phyloP scores from a whole-genome alignment of 2,888 invertebrate genomes.

The Chrysolina americana region DNA sequence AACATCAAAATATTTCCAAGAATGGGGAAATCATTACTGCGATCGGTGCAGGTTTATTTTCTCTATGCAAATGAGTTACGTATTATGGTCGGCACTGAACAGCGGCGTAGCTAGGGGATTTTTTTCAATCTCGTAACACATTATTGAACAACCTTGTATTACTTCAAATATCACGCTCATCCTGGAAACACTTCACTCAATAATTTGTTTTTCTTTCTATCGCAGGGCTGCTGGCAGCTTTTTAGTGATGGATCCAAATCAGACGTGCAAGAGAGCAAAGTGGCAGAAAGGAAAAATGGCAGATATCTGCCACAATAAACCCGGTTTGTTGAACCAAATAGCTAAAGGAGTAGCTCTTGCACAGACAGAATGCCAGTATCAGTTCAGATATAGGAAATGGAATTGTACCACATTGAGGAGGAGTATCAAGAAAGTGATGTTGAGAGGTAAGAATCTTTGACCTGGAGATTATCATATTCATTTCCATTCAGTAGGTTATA shows the following conservation, averaged over 20 bases:
- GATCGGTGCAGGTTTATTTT: no score
- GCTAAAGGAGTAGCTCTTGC: conserved; percentile 86
- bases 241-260: conserved; percentile 89
- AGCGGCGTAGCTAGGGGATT: no score
- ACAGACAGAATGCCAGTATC: conserved; percentile 89
- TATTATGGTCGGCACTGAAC: no score
- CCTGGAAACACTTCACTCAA: no score
- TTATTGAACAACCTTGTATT: no score
- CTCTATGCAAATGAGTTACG: no score
- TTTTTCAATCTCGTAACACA: no score
- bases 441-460: conserved; percentile 78
- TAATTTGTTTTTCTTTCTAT: not conserved
- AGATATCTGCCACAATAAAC: conserved; percentile 89
- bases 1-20: no score
- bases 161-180: no score
- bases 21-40: no score
- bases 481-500: no score
- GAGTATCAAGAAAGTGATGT: conserved; percentile 87
- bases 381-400: conserved; percentile 89
- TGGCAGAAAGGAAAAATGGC: conserved; percentile 83
- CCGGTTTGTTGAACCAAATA: conserved; percentile 85
- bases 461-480: no score
- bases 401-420: conserved; percentile 88
- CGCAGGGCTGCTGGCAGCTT: conserved; percentile 85
- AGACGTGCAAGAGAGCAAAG: conserved; percentile 89